Evolutionary conservation across 2,113 vertebrate genomes (phyloP).

Genomic region (Chaenogobius annularis): DNA sequence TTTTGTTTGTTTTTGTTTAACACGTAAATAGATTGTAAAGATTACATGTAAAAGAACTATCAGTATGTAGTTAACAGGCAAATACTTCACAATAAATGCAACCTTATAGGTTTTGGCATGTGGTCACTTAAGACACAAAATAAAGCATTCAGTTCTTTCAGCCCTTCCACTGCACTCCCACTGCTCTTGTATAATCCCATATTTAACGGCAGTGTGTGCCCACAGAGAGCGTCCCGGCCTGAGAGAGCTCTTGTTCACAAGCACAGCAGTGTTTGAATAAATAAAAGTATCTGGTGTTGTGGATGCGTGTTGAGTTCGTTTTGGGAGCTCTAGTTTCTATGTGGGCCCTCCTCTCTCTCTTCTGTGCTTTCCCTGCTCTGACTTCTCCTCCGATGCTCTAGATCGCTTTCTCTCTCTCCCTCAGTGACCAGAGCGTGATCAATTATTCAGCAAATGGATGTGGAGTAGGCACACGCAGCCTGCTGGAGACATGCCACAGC

Average conservation of each 20-base stretch:
- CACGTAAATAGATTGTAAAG: too few species aligned
- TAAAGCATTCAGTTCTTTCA: not conserved
- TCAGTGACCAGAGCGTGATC: slow-evolving; percentile 58
- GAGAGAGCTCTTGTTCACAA: slow-evolving; percentile 66
- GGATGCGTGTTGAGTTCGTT: slow-evolving; percentile 72
- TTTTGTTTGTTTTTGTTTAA: too few species aligned
- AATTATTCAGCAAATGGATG: slow-evolving; percentile 78
- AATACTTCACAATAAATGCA: not conserved
- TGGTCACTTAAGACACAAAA: not conserved
- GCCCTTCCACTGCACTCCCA: not conserved
- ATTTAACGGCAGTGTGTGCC: slow-evolving; percentile 32
- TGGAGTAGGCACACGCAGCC: slow-evolving; percentile 60
- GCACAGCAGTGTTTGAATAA: slow-evolving; percentile 75
- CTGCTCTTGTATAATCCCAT: not conserved
- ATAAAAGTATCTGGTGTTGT: slow-evolving; percentile 81
- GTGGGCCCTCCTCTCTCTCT: slow-evolving; percentile 24
- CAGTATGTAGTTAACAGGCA: not conserved
- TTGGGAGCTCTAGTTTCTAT: slow-evolving; percentile 72
- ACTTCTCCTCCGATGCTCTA: slow-evolving; percentile 29
- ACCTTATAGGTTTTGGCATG: not conserved
- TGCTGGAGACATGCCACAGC: slow-evolving; percentile 52
- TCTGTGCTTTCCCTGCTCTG: slow-evolving; percentile 16
- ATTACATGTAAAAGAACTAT: not conserved
- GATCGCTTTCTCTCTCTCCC: slow-evolving; percentile 19
- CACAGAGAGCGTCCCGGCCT: slow-evolving; percentile 29